A percentile compares a stretch with the other conserved stretches of the same genome.
phyloP scores from a whole-genome alignment of 2,797 vertebrate species.

The Masticophis lateralis region DNA sequence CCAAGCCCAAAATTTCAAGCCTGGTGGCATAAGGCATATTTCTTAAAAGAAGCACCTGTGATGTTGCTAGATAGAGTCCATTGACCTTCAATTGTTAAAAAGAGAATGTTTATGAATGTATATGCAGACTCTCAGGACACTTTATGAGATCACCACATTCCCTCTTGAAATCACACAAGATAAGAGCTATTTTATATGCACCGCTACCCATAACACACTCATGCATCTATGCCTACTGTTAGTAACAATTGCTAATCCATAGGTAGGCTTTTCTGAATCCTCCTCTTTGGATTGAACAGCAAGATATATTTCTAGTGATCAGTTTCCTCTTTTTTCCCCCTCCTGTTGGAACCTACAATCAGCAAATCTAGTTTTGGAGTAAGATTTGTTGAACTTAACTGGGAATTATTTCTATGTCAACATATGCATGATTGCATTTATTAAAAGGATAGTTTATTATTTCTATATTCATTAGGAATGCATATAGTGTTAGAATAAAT shows the following conservation, averaged over 20 bases:
- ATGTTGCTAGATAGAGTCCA: not conserved
- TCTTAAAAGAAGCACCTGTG: not conserved
- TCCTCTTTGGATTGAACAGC: not conserved
- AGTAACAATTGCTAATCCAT: not conserved
- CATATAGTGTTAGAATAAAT: not conserved
- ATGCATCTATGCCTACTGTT: not conserved
- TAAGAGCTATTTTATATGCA: not conserved
- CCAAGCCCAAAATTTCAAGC: no score
- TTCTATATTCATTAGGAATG: not conserved
- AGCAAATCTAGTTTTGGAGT: not conserved
- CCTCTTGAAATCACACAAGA: not conserved
- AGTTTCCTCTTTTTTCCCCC: not conserved
- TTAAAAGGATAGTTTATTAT: not conserved
- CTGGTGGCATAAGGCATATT: no score
- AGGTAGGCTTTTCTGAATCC: not conserved
- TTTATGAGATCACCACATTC: not conserved
- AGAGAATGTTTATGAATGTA: not conserved
- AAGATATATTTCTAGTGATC: not conserved
- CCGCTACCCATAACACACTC: not conserved
- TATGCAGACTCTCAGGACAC: not conserved
- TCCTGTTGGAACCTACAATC: not conserved
- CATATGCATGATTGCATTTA: not conserved
- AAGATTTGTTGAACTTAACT: not conserved
- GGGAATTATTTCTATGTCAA: not conserved
- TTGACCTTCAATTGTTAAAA: not conserved